phyloP scores from a whole-genome alignment of 2,888 invertebrate species.

The Papilio gigon region DNA sequence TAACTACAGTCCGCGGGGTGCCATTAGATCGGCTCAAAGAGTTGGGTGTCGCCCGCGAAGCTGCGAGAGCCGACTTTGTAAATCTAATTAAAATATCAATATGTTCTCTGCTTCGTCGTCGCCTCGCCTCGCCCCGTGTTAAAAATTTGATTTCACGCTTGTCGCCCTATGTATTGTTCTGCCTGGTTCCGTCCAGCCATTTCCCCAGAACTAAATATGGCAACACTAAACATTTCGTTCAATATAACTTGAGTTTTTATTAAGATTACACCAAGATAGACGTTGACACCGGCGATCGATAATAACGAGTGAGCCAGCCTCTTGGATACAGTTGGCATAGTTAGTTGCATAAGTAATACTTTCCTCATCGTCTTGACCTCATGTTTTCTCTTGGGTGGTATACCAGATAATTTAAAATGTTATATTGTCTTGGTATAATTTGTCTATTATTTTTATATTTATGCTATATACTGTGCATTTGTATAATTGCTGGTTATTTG shows the following conservation, averaged over 20 bases:
- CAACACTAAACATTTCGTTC: background rate
- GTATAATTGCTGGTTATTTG: background rate
- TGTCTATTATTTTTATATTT: background rate
- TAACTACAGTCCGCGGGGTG: conserved; percentile 79
- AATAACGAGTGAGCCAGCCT: too few relatives aligned
- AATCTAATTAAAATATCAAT: conserved; percentile 83
- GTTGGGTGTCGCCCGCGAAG: conserved; percentile 75
- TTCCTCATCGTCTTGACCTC: too few relatives aligned
- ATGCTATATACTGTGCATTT: background rate
- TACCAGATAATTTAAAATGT: background rate
- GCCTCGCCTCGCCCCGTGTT: conserved; percentile 68
- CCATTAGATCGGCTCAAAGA: conserved; percentile 80
- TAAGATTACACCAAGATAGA: too few relatives aligned
- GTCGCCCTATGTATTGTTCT: conserved; percentile 54
- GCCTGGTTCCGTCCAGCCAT: conserved; percentile 38
- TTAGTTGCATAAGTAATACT: too few relatives aligned
- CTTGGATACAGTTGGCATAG: too few relatives aligned
- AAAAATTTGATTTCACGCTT: conserved; percentile 81
- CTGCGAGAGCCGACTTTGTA: conserved; percentile 75
- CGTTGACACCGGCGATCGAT: too few relatives aligned
- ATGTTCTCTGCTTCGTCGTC: conserved; percentile 78
- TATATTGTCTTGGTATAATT: too few relatives aligned
- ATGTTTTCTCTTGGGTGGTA: background rate
- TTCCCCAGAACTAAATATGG: conserved; percentile 27
- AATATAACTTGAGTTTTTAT: too few relatives aligned